Conservation (phyloP, 2,888 invertebrate genomes). For the Hemistola chrysoprasaria region DNA sequence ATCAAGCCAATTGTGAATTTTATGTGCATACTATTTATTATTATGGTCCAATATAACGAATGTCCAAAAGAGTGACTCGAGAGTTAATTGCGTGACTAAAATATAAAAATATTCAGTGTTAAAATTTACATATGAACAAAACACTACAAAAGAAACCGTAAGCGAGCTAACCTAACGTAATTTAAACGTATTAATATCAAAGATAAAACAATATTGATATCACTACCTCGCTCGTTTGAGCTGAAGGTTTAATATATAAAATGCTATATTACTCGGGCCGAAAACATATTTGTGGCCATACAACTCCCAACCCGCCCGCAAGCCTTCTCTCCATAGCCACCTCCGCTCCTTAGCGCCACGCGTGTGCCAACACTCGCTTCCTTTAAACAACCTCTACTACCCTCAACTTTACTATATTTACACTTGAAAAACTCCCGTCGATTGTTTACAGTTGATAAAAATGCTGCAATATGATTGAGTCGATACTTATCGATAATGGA, state of each 20-base stretch:
- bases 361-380: constrained; percentile 17
- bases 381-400: too few relatives aligned
- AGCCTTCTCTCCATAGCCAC: constrained; percentile 44
- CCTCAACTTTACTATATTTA: constrained; percentile 44
- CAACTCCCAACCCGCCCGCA: constrained; percentile 53
- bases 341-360: constrained; percentile 31
- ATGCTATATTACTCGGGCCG: constrained; percentile 73
- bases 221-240: constrained; percentile 53
- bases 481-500: constrained; percentile 42
- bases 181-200: constrained; percentile 69
- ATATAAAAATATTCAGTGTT: constrained; percentile 58
- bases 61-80: constrained; percentile 53
- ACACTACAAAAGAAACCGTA: constrained; percentile 68
- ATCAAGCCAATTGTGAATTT: constrained; percentile 45
- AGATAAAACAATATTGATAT: constrained; percentile 72
- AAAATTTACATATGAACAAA: constrained; percentile 78
- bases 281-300: constrained; percentile 81
- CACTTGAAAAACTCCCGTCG: constrained; percentile 45
- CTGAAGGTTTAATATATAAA: constrained; percentile 53
- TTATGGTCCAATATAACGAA: constrained; percentile 56
- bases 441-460: constrained; percentile 12
- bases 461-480: constrained; percentile 34
- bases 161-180: constrained; percentile 69
- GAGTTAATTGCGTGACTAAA: constrained; percentile 66
- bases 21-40: constrained; percentile 38